Conservation (phyloP, 1,140 invertebrate genomes). For the Caenorhabditis briggsae region DNA sequence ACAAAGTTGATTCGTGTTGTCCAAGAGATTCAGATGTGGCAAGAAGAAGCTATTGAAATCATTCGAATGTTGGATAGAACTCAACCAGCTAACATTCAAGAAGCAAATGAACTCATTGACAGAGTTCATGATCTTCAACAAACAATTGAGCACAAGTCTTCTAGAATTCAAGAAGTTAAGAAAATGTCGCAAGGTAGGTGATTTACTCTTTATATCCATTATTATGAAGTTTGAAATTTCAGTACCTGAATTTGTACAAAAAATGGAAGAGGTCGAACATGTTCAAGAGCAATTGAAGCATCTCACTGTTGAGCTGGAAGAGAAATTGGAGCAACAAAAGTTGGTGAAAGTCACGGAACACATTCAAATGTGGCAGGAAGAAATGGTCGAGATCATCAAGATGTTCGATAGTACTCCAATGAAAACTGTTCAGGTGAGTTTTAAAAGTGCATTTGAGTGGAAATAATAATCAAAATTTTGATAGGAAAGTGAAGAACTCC, state of each 20-base stretch:
- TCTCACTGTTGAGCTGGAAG: conserved; percentile 20
- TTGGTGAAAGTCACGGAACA: conserved; percentile 57
- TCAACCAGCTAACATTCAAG: conserved; percentile 17
- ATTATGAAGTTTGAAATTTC: not conserved
- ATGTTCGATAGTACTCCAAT: conserved; percentile 52
- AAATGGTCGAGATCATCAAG: conserved; percentile 57
- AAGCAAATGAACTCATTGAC: conserved; percentile 17
- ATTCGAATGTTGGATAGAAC: conserved; percentile 48
- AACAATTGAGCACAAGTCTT: not conserved
- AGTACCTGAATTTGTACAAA: not conserved
- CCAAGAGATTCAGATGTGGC: conserved; percentile 67
- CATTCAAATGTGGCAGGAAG: conserved; percentile 64
- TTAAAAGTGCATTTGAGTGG: no score
- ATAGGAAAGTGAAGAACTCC: conserved; percentile 28
- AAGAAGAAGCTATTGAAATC: conserved; percentile 58
- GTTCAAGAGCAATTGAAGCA: conserved; percentile 42
- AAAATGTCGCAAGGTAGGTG: conserved; percentile 14
- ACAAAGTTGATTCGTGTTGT: conserved; percentile 49
- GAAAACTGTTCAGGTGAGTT: conserved; percentile 40
- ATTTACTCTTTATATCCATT: not conserved
- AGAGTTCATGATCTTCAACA: conserved; percentile 38
- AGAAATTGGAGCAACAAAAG: conserved; percentile 39
- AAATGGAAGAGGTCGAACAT: conserved; percentile 26
- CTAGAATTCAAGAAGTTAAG: conserved; percentile 26
- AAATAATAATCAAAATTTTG: not conserved